Evolutionary conservation across 1,140 invertebrate species (phyloP), one percentile per base, ranked within the genome.

Genomic region (Sminthurides bifidus): DNA sequence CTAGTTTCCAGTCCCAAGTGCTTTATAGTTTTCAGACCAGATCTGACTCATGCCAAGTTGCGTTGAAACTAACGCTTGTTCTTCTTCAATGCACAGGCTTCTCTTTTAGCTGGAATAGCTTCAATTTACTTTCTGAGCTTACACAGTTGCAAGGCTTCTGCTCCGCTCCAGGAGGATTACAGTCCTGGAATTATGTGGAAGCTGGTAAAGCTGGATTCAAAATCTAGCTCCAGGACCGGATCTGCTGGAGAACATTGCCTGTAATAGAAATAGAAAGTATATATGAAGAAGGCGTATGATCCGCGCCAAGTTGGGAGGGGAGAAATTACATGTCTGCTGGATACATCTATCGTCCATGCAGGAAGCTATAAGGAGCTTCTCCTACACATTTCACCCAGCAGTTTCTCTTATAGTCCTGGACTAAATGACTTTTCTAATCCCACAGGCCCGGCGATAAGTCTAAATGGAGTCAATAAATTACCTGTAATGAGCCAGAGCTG

Each of bases 401-500:
- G n/a, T n/a, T n/a, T n/a, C n/a, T n/a, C n/a, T n/a, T n/a, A n/a
- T n/a, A n/a, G n/a, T n/a, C n/a, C n/a, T n/a, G n/a, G n/a, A n/a
- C n/a, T 45, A 45, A 56, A 56, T 46, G 54, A 56, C 54, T 48
- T 56, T 41, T 52, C 55, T 57, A 57, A 57, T 57, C 55, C 55
- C 27, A 37, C 55, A 51, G 38, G 46, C 55, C 41, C 31, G 44
- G 56, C 56, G 56, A 58, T 58, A 58, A 58, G 56, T 58, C 50
- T 44, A 52, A 55, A 60, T 56, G 48, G 43, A 49, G 49, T 54
- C 54, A 60, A 60, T 60, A 60, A 60, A 60, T 60, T 60, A 60
- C 59, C 54, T 56, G 59, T 60, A 57, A 60, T 60, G 59, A 53
- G 33, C 59, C 51, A 60, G n/a, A 55, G 54, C 59, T 56, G 55